phyloP scores from a whole-genome alignment of 2,797 vertebrate species.

The Rhinella marina region DNA sequence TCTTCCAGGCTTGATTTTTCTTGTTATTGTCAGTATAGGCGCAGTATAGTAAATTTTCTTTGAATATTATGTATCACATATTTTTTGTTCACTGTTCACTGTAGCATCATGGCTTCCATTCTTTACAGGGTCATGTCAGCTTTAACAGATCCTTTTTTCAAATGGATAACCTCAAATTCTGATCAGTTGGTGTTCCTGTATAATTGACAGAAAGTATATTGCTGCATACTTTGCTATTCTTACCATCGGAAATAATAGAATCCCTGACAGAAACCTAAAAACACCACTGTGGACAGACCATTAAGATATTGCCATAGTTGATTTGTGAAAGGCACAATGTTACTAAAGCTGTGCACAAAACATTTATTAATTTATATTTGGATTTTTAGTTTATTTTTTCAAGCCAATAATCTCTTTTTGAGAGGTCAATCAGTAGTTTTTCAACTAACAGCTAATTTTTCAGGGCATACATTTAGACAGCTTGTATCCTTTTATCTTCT shows the following conservation, averaged over 20 bases:
- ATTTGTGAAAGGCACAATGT: not conserved
- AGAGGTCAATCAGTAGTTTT: not conserved
- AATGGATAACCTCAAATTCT: not conserved
- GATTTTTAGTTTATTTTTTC: not conserved
- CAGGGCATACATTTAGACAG: not conserved
- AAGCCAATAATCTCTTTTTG: not conserved
- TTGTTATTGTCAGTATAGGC: not conserved
- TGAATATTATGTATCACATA: not conserved
- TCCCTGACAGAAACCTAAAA: not conserved
- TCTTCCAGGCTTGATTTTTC: not conserved
- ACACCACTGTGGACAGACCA: not conserved
- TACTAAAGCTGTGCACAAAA: not conserved
- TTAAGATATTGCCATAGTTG: not conserved
- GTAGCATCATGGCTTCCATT: not conserved
- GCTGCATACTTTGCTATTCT: not conserved
- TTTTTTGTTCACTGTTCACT: not conserved
- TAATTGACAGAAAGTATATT: not conserved
- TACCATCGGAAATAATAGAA: not conserved
- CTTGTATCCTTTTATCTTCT: not conserved
- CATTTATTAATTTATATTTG: not conserved
- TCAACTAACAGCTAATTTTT: conserved; percentile 2
- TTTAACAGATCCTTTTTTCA: not conserved
- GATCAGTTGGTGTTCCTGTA: too few relatives aligned
- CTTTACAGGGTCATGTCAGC: not conserved
- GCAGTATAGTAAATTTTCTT: not conserved